These are phyloP conservation scores for Pentalonia nigronervosa DNA, from an alignment of 1,140 invertebrate species.

Conservation along the genomic window DNA sequence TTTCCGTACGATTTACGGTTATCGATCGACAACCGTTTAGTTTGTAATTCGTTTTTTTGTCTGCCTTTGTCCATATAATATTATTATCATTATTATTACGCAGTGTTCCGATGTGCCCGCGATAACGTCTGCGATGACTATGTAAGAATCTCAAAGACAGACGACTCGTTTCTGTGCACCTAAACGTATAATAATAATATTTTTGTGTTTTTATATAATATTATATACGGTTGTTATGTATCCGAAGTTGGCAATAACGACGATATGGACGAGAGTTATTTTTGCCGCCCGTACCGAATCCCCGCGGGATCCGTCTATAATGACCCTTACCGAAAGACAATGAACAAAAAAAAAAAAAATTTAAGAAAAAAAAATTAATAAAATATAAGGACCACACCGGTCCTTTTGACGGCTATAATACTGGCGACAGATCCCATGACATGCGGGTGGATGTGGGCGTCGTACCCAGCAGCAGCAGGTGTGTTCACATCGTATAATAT, in stretches of 20 bases:
- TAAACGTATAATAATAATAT: constrained; percentile 10
- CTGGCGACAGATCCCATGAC: constrained; percentile 52
- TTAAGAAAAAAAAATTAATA: background rate
- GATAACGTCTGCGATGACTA: constrained; percentile 42
- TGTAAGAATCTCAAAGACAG: constrained; percentile 11
- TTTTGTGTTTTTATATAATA: background rate
- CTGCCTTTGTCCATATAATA: background rate
- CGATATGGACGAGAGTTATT: background rate
- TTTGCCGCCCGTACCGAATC: background rate
- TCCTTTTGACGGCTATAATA: background rate
- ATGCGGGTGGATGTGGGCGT: constrained; percentile 55
- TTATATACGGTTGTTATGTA: background rate
- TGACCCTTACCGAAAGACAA: background rate
- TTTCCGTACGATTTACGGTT: constrained; percentile 26
- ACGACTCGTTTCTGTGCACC: background rate
- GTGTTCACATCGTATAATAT: constrained; percentile 17
- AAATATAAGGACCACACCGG: background rate
- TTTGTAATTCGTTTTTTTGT: background rate
- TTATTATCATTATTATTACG: background rate
- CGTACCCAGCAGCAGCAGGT: constrained; percentile 14
- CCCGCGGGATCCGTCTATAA: background rate
- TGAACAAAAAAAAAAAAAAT: constrained; percentile 10
- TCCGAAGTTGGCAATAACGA: background rate
- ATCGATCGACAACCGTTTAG: constrained; percentile 11
- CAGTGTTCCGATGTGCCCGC: background rate